Base-by-base conservation (phyloP, 1,140 invertebrate genomes). In the Drosophila varians region DNA sequence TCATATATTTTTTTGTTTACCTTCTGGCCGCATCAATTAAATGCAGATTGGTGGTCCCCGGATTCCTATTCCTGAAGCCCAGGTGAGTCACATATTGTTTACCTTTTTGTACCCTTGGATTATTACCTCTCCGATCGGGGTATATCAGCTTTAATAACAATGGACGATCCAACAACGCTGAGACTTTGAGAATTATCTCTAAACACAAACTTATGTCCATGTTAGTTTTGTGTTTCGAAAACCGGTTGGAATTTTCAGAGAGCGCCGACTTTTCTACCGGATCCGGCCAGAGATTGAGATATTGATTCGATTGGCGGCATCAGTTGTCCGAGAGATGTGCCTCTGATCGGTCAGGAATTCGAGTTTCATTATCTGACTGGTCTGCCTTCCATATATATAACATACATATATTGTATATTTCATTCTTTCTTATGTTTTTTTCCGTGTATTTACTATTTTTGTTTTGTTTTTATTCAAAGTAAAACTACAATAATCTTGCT, bases 241-340 rank as follows among this genome's bases (percentile, higher is more conserved):
- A 42, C 38, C 38, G 38, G 38, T 42, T 42, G 14, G 16, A 16
- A 6, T 42, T 42, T 42, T 16, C 7, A 19, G 38, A 42, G 38
- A 42, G 14, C 4, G 12, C 28, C 9, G 28, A 11, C 9, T 31
- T 28, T 31, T 31, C 11, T 31, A 31, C 23, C 23, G 38, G 38
- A 42, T 42, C 38, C 38, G 38, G 38, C 16, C 7, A 19, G 8
- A 9, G 9, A 16, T 18, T 1, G 11, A 18, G 38, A 18, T 18
- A 16, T 31, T 31, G 28, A 31, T 31, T 31, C 28, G 14, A 18
- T 18, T 42, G 16, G 14, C 1, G 9, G 23, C 5, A 8, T 49
- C 60, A 68, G 64, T 68, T 68, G 64, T 43, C 31, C 7, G 3
- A 26, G 21, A 28, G 61, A 53, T 68, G 46, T 47, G 9, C 21